phyloP scores from a whole-genome alignment of 2,797 vertebrate genomes.

The Muscicapa comitata region DNA sequence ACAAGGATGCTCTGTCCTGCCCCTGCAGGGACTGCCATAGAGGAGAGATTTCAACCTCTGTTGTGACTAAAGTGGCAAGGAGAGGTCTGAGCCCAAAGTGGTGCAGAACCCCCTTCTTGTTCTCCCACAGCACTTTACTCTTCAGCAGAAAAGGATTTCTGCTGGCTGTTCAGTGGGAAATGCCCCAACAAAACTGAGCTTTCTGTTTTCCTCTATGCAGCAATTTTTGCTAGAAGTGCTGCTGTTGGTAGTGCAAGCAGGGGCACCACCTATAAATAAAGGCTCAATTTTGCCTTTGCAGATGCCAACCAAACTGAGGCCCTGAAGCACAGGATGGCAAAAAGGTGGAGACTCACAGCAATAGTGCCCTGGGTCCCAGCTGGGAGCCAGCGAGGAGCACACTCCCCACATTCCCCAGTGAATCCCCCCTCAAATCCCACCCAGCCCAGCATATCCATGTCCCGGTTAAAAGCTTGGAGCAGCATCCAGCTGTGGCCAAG shows the following conservation, averaged over 20 bases:
- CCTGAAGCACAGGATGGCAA: background rate
- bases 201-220: background rate
- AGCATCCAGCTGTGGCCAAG: background rate
- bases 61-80: background rate
- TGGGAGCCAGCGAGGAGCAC: background rate
- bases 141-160: background rate
- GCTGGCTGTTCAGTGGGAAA: background rate
- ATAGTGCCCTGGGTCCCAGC: background rate
- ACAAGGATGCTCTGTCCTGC: background rate
- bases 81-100: background rate
- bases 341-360: background rate
- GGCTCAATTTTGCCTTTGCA: background rate
- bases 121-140: background rate
- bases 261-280: accelerated
- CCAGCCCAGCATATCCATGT: background rate
- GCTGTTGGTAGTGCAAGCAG: background rate
- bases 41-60: background rate
- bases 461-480: background rate
- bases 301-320: background rate
- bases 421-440: background rate
- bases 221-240: accelerated
- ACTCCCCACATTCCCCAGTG: background rate
- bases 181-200: background rate
- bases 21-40: background rate
- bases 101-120: background rate